These are phyloP conservation scores for Panopea generosa DNA, from an alignment of 2,888 invertebrate species.

Conservation along the genomic window DNA sequence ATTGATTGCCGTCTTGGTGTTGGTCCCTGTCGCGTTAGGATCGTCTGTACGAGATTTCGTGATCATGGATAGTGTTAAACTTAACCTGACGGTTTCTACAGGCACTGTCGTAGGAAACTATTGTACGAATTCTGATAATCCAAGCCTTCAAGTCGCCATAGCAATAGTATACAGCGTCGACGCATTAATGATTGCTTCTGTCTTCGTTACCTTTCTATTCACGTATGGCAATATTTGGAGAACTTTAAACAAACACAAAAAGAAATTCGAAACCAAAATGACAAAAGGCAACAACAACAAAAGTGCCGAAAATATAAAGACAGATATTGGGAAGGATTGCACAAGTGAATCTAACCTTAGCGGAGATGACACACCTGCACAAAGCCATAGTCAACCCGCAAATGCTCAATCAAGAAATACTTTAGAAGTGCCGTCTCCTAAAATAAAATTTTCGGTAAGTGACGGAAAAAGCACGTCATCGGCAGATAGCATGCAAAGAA, in stretches of 20 bases:
- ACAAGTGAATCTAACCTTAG: too few relatives aligned
- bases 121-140: constrained; percentile 39
- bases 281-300: background rate
- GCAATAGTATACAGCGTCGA: constrained; percentile 28
- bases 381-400: too few relatives aligned
- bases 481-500: too few relatives aligned
- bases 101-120: constrained; percentile 31
- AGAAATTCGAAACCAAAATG: background rate
- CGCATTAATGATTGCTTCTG: background rate
- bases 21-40: constrained; percentile 17
- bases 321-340: background rate
- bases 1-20: background rate
- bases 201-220: constrained; percentile 37
- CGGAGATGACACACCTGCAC: too few relatives aligned
- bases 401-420: too few relatives aligned
- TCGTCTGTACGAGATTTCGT: constrained; percentile 35
- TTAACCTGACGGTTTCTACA: constrained; percentile 10
- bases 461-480: too few relatives aligned
- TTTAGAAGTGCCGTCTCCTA: too few relatives aligned
- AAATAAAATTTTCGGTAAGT: too few relatives aligned
- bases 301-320: background rate
- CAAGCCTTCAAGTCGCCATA: constrained; percentile 19
- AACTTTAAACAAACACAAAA: constrained; percentile 26
- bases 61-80: constrained; percentile 29
- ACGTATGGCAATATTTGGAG: constrained; percentile 41